Percentiles rank a stretch among this genome's conserved stretches.
These are phyloP conservation scores for Schizopygopsis malacanthus DNA, from an alignment of 2,797 vertebrate genomes.

Conservation along the genomic window DNA sequence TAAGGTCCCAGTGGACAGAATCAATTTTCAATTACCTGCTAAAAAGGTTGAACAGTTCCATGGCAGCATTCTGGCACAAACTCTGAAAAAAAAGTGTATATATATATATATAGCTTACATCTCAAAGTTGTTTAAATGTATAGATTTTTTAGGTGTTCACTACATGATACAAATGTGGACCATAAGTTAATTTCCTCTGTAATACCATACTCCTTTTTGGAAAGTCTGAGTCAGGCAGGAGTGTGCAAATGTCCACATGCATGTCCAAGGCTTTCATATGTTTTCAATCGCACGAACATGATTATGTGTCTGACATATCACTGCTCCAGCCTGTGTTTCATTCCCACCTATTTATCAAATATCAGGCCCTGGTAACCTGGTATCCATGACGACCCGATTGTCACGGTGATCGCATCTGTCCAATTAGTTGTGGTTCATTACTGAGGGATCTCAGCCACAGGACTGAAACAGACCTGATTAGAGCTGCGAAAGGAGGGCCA, in stretches of 20 bases:
- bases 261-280: constrained; percentile 59
- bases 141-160: constrained; percentile 35
- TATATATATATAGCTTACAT: neutral
- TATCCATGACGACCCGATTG: constrained; percentile 61
- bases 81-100: neutral
- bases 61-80: constrained; percentile 19
- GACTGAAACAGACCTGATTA: constrained; percentile 60
- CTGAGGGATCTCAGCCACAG: constrained; percentile 44
- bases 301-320: constrained; percentile 57
- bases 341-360: constrained; percentile 64
- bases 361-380: constrained; percentile 61
- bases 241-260: constrained; percentile 29
- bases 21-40: constrained; percentile 12
- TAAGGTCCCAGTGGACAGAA: constrained; percentile 2
- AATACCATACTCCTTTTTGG: constrained; percentile 29
- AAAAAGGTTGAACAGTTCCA: neutral
- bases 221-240: constrained; percentile 33
- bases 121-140: neutral
- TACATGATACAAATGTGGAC: constrained; percentile 9
- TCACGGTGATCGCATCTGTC: constrained; percentile 56
- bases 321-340: constrained; percentile 53
- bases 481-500: constrained; percentile 30
- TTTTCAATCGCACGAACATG: constrained; percentile 62
- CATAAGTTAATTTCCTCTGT: constrained; percentile 12
- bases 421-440: constrained; percentile 61